A percentile compares a stretch with the other conserved stretches of the same genome.
Conservation (phyloP, 2,888 invertebrate species). For the Synergus laeviventris region DNA sequence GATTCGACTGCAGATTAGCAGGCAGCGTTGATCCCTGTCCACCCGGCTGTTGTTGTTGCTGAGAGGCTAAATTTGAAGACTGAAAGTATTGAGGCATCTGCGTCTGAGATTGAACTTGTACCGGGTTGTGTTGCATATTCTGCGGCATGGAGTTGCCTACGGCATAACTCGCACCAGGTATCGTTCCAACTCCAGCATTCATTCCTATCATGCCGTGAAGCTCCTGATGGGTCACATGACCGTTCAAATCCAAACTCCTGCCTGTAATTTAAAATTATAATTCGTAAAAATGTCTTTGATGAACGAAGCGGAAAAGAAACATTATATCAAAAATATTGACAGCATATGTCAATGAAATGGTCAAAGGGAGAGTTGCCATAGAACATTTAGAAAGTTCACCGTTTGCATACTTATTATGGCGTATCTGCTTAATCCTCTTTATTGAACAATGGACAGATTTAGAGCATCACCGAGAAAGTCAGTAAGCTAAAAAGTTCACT, state of each 20-base stretch:
- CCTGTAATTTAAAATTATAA: neutral
- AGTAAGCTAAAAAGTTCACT: neutral
- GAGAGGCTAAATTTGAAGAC: constrained; percentile 39
- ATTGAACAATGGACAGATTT: neutral
- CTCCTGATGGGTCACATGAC: constrained; percentile 67
- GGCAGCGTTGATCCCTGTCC: constrained; percentile 80
- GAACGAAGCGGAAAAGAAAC: neutral
- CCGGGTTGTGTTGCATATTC: constrained; percentile 77
- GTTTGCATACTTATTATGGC: neutral
- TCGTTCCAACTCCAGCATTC: constrained; percentile 73
- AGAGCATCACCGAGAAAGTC: neutral
- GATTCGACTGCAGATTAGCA: constrained; percentile 79
- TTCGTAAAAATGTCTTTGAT: neutral
- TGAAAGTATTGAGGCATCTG: constrained; percentile 59
- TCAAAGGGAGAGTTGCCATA: neutral
- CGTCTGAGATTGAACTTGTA: constrained; percentile 75
- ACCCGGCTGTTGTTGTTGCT: constrained; percentile 61
- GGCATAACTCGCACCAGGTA: constrained; percentile 79
- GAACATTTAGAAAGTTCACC: neutral
- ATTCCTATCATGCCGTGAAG: constrained; percentile 56
- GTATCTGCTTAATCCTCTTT: neutral
- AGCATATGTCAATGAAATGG: neutral
- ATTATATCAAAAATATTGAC: neutral
- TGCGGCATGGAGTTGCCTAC: constrained; percentile 62
- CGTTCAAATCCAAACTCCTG: constrained; percentile 67